phyloP scores from a whole-genome alignment of 2,888 invertebrate species.

The Thumatha senex region DNA sequence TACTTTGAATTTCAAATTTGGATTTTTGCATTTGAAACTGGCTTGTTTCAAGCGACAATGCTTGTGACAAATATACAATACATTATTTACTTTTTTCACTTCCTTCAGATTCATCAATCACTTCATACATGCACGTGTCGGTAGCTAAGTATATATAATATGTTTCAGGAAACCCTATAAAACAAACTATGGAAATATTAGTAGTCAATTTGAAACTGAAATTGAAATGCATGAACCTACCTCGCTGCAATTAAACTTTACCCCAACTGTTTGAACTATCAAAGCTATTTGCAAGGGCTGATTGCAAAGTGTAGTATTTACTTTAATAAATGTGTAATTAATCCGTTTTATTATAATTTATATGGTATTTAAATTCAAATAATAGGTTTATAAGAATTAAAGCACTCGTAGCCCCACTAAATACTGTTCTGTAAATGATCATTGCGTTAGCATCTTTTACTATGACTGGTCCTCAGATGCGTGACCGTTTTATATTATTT shows the following conservation, averaged over 20 bases:
- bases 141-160: neutral
- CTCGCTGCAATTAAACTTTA: conserved; percentile 41
- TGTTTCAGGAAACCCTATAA: neutral
- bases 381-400: too few species aligned
- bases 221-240: conserved; percentile 30
- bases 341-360: neutral
- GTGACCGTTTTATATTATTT: too few species aligned
- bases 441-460: too few species aligned
- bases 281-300: conserved; percentile 20
- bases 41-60: conserved; percentile 56
- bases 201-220: conserved; percentile 30
- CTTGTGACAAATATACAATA: conserved; percentile 11
- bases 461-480: too few species aligned
- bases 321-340: neutral
- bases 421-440: too few species aligned
- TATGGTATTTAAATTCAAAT: neutral
- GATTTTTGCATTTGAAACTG: conserved; percentile 78
- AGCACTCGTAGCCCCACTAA: neutral
- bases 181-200: neutral
- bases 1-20: conserved; percentile 81
- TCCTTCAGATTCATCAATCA: too few species aligned
- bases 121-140: too few species aligned
- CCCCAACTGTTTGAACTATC: conserved; percentile 29
- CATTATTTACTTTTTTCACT: too few species aligned
- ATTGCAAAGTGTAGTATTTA: conserved; percentile 7